Evolutionary conservation across 1,140 invertebrate genomes (phyloP).

Genomic region (Procambarus clarkii): DNA sequence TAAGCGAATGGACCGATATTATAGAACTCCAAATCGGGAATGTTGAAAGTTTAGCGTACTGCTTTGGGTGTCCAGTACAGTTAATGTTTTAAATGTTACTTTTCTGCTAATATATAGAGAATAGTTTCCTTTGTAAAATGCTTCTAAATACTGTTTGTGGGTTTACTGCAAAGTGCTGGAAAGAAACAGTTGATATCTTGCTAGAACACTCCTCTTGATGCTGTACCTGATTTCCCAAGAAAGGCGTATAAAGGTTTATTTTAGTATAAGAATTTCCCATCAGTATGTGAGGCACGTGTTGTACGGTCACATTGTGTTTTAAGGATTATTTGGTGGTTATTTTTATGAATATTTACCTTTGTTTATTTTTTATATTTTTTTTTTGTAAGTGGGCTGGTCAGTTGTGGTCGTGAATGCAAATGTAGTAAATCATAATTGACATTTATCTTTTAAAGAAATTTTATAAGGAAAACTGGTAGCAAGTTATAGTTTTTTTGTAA

Average conservation of each 20-base stretch:
- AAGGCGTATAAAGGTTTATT: conserved; percentile 59
- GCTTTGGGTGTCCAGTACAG: conserved; percentile 7
- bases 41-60: not conserved
- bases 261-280: conserved; percentile 66
- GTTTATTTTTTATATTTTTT: not conserved
- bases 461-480: conserved; percentile 49
- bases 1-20: not conserved
- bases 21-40: not conserved
- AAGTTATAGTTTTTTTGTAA: conserved; percentile 53
- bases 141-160: conserved; percentile 10
- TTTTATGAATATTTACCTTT: conserved; percentile 10
- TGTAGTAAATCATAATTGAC: conserved; percentile 7
- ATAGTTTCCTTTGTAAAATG: not conserved
- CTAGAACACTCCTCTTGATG: conserved; percentile 16
- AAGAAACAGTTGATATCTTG: conserved; percentile 7
- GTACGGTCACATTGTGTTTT: conserved; percentile 39
- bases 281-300: conserved; percentile 22
- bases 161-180: conserved; percentile 40
- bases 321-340: conserved; percentile 19
- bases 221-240: conserved; percentile 63
- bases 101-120: conserved; percentile 8
- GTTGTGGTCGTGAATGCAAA: conserved; percentile 7
- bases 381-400: conserved; percentile 13
- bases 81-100: conserved; percentile 8
- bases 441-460: conserved; percentile 34